Conservation (phyloP, 2,797 vertebrate genomes). For the Acestrorhynchus altus region DNA sequence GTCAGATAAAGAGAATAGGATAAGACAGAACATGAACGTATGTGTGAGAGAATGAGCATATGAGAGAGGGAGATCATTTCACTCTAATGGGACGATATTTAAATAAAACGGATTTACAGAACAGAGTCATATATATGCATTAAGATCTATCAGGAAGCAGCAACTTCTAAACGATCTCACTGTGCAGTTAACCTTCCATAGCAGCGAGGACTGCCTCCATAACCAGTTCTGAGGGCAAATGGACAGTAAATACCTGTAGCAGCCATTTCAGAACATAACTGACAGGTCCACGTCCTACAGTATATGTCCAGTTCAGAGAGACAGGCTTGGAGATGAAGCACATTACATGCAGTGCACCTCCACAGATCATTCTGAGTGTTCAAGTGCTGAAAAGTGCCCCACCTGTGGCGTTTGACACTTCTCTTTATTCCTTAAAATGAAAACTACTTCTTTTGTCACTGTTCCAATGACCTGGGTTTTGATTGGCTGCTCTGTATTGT, state of each 20-base stretch:
- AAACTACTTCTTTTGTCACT: no score
- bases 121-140: neutral
- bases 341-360: slow-evolving; percentile 21
- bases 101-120: slow-evolving; percentile 10
- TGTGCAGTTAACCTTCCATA: neutral
- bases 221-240: neutral
- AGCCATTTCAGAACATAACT: neutral
- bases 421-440: no score
- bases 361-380: neutral
- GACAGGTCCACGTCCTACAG: neutral
- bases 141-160: neutral
- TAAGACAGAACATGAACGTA: neutral
- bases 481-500: no score
- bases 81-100: slow-evolving; percentile 11
- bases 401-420: no score
- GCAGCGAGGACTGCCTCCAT: neutral
- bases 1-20: slow-evolving; percentile 7
- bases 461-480: no score
- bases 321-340: neutral
- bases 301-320: neutral
- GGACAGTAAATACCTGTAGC: neutral
- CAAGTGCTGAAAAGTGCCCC: no score
- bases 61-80: neutral
- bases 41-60: neutral
- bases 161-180: neutral